A percentile compares a stretch with the other conserved stretches of the same genome.
phyloP scores from a whole-genome alignment of 2,113 vertebrate species.

The Anolis carolinensis region DNA sequence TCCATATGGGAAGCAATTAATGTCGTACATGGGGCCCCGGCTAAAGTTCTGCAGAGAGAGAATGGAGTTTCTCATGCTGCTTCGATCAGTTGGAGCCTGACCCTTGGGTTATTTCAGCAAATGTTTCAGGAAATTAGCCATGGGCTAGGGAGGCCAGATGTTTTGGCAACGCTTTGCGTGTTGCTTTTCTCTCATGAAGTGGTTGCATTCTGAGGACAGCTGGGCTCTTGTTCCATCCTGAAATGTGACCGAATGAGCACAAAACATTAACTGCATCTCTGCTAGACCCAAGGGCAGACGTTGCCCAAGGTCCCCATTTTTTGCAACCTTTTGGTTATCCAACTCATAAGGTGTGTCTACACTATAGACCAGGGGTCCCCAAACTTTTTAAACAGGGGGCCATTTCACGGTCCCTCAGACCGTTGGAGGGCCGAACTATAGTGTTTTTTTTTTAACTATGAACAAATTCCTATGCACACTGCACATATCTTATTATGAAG shows the following conservation, averaged over 20 bases:
- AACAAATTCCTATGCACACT: too few relatives aligned
- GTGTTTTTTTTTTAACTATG: too few relatives aligned
- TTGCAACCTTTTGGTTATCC: too few relatives aligned
- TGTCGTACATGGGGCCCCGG: too few relatives aligned
- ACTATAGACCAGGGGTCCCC: too few relatives aligned
- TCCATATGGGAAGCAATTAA: background rate
- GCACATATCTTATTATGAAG: too few relatives aligned
- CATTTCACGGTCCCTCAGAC: too few relatives aligned
- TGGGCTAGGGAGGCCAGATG: constrained; percentile 30
- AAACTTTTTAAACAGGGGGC: too few relatives aligned
- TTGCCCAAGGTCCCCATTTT: constrained; percentile 1
- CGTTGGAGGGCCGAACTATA: too few relatives aligned
- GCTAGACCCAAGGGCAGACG: background rate
- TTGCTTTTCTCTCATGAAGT: constrained; percentile 28
- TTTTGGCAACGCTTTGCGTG: background rate
- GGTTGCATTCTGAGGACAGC: constrained; percentile 27
- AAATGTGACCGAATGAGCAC: constrained; percentile 41
- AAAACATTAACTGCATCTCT: constrained; percentile 23
- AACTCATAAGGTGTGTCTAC: too few relatives aligned
- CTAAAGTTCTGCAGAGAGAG: background rate
- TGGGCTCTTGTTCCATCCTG: constrained; percentile 19
- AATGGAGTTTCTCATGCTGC: background rate
- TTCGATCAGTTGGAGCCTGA: background rate
- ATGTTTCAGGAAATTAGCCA: constrained; percentile 17
- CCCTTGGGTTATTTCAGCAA: constrained; percentile 11